Evolutionary conservation across 2,888 invertebrate genomes (phyloP).

Genomic region (Agrotis segetum): DNA sequence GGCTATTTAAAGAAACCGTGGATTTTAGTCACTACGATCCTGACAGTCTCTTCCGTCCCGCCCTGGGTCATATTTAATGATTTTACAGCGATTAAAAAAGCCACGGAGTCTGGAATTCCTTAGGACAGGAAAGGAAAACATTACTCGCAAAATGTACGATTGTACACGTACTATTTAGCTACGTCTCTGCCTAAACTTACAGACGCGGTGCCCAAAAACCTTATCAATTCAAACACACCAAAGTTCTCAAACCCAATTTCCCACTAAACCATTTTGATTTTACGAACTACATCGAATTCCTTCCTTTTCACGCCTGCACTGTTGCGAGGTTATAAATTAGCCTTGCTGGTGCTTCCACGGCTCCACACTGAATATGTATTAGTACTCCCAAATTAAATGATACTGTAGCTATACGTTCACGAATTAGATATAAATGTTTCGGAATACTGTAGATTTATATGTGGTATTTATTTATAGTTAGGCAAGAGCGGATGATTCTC

Average conservation of each 20-base stretch:
- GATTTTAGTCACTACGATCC: too few relatives aligned
- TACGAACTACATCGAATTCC: conserved; percentile 31
- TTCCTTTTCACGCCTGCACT: conserved; percentile 44
- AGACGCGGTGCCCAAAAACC: neutral
- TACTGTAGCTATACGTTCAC: conserved; percentile 31
- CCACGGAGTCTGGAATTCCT: too few relatives aligned
- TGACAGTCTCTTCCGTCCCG: too few relatives aligned
- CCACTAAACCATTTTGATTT: conserved; percentile 27
- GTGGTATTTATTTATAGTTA: neutral
- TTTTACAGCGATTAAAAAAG: too few relatives aligned
- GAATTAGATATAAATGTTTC: conserved; percentile 43
- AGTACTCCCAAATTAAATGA: conserved; percentile 64
- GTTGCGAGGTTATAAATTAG: conserved; percentile 57
- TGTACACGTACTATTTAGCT: too few relatives aligned
- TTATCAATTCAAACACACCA: neutral
- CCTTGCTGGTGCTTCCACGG: conserved; percentile 40
- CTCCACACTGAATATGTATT: conserved; percentile 62
- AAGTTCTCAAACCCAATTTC: conserved; percentile 24
- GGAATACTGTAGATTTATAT: conserved; percentile 2
- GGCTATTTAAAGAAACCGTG: too few relatives aligned
- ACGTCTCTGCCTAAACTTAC: too few relatives aligned
- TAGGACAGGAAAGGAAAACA: too few relatives aligned
- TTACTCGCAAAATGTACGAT: too few relatives aligned
- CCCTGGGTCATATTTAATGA: too few relatives aligned
- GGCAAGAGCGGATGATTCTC: too few relatives aligned